Percentiles rank a stretch among this genome's conserved stretches.
Conservation (phyloP, 2,888 invertebrate genomes). For the Drosophila sordidula region DNA sequence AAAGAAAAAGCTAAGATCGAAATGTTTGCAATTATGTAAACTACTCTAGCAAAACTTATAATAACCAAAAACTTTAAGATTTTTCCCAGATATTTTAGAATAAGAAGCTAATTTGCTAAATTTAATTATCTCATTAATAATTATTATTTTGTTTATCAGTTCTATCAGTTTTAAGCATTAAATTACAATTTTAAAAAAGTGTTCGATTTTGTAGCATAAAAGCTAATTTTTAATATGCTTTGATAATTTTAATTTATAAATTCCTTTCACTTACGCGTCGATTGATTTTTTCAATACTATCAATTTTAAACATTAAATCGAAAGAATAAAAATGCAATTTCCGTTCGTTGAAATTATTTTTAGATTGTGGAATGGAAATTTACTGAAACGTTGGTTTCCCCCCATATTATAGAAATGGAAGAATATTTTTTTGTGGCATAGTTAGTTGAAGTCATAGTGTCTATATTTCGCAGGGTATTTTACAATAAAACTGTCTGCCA, state of each 20-base stretch:
- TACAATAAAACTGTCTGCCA: background rate
- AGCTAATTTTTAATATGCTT: background rate
- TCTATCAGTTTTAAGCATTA: too few relatives aligned
- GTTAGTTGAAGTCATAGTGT: background rate
- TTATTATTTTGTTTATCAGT: too few relatives aligned
- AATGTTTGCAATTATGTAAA: slow-evolving; percentile 89
- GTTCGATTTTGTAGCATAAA: too few relatives aligned
- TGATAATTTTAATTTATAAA: background rate
- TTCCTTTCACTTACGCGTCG: background rate
- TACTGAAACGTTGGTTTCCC: slow-evolving; percentile 7
- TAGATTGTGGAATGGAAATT: slow-evolving; percentile 31
- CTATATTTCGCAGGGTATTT: slow-evolving; percentile 7
- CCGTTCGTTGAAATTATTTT: slow-evolving; percentile 1
- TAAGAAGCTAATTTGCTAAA: too few relatives aligned
- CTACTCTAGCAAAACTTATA: background rate
- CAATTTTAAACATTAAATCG: slow-evolving; percentile 9
- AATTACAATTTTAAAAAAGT: too few relatives aligned
- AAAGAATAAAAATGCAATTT: slow-evolving; percentile 13
- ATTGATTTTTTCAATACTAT: slow-evolving; percentile 11
- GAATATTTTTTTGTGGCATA: background rate
- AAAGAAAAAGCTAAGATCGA: slow-evolving; percentile 93
- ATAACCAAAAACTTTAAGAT: background rate
- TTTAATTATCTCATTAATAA: too few relatives aligned
- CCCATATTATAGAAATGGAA: background rate
- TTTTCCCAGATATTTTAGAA: background rate